phyloP scores from a whole-genome alignment of 2,113 vertebrate species.

The Erythrocercus mccallii region DNA sequence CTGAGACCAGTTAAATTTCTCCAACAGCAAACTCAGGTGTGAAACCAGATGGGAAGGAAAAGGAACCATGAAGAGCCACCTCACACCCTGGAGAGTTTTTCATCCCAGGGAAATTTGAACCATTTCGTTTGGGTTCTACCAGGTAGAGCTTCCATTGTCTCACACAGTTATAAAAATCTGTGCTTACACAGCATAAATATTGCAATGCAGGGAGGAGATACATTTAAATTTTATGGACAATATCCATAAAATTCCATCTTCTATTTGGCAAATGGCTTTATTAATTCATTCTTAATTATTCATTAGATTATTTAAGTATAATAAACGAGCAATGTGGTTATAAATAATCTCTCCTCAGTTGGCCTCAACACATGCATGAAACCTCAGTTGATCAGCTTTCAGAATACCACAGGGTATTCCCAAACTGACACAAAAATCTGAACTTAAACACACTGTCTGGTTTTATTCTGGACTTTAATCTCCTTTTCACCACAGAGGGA shows the following conservation, averaged over 20 bases:
- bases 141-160: accelerated
- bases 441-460: background rate
- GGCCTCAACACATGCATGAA: background rate
- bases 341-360: background rate
- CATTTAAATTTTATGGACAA: background rate
- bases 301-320: background rate
- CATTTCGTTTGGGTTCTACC: background rate
- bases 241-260: background rate
- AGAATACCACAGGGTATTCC: background rate
- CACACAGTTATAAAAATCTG: background rate
- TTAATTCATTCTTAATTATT: background rate
- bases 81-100: background rate
- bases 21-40: background rate
- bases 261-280: background rate
- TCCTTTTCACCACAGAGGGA: background rate
- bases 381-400: background rate
- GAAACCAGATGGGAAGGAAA: background rate
- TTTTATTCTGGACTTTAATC: background rate
- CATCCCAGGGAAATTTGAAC: background rate
- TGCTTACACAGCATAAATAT: background rate
- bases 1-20: background rate
- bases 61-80: background rate
- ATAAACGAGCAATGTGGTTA: background rate
- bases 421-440: background rate
- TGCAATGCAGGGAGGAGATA: background rate